These are phyloP conservation scores for Hippocampus abdominalis DNA, from an alignment of 2,113 vertebrate genomes.

Conservation along the genomic window DNA sequence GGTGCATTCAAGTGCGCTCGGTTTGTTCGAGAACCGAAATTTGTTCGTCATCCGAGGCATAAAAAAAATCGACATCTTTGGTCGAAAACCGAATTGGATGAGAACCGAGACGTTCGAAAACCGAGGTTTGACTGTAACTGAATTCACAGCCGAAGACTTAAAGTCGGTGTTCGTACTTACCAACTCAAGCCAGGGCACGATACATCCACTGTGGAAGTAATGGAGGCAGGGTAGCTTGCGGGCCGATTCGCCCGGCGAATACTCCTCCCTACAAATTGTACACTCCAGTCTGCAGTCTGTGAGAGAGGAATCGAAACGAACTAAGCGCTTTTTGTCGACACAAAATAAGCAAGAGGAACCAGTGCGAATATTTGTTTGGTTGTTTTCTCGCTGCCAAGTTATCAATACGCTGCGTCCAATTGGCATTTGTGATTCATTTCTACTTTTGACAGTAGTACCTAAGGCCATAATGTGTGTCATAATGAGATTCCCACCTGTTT, in stretches of 20 bases:
- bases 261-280: slow-evolving; percentile 90
- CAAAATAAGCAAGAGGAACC: not conserved
- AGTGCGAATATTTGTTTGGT: too few relatives aligned
- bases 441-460: too few relatives aligned
- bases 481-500: slow-evolving; percentile 77
- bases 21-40: too few relatives aligned
- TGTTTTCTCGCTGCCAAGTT: too few relatives aligned
- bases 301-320: slow-evolving; percentile 9
- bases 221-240: slow-evolving; percentile 89
- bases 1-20: too few relatives aligned
- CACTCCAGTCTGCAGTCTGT: slow-evolving; percentile 85
- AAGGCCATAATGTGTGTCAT: not conserved
- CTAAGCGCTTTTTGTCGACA: not conserved
- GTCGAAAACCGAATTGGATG: too few relatives aligned
- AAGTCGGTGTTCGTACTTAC: slow-evolving; percentile 67
- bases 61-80: too few relatives aligned
- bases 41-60: too few relatives aligned
- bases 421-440: too few relatives aligned
- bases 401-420: too few relatives aligned
- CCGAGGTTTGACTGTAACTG: too few relatives aligned
- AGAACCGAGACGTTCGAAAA: too few relatives aligned
- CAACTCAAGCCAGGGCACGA: slow-evolving; percentile 93
- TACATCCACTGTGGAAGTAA: slow-evolving; percentile 89
- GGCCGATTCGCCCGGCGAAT: slow-evolving; percentile 77
- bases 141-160: not conserved